Percentiles rank a stretch among this genome's conserved stretches.
These are phyloP conservation scores for Pogoniulus pusillus DNA, from an alignment of 2,797 vertebrate genomes.

Conservation along the genomic window DNA sequence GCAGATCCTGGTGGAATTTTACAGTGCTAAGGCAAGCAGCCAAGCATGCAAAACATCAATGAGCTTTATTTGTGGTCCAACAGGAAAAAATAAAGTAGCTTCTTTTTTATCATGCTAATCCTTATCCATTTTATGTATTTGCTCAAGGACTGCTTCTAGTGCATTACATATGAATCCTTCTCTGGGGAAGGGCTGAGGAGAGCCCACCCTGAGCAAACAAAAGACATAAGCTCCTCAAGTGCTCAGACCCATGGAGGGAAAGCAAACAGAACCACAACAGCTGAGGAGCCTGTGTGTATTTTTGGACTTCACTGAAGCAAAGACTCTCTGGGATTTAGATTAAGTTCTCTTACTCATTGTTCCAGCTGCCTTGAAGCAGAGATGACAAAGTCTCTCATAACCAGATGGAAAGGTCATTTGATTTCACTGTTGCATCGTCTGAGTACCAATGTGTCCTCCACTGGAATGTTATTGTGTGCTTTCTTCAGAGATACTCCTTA, in stretches of 20 bases:
- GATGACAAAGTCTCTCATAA: conserved; percentile 17
- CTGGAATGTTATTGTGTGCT: neutral
- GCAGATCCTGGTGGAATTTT: neutral
- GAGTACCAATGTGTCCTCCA: neutral
- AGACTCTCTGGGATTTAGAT: conserved; percentile 12
- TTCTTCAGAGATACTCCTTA: neutral
- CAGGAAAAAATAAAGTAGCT: neutral
- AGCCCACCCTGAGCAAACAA: neutral
- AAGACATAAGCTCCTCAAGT: conserved; percentile 7
- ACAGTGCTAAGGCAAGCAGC: neutral
- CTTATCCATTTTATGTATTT: conserved; percentile 31
- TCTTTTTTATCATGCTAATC: conserved; percentile 13
- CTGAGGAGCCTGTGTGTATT: conserved; percentile 10
- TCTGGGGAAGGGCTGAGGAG: conserved; percentile 21
- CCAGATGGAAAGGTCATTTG: conserved; percentile 45
- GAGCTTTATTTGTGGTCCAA: neutral
- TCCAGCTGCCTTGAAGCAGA: neutral
- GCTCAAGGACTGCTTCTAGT: neutral
- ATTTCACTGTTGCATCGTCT: conserved; percentile 24
- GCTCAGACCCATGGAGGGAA: neutral
- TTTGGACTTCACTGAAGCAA: neutral
- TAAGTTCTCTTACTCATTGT: conserved; percentile 2
- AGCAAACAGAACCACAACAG: neutral
- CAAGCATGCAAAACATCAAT: neutral
- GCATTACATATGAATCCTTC: neutral